phyloP scores from a whole-genome alignment of 2,888 invertebrate species.

The Maniola hyperantus region DNA sequence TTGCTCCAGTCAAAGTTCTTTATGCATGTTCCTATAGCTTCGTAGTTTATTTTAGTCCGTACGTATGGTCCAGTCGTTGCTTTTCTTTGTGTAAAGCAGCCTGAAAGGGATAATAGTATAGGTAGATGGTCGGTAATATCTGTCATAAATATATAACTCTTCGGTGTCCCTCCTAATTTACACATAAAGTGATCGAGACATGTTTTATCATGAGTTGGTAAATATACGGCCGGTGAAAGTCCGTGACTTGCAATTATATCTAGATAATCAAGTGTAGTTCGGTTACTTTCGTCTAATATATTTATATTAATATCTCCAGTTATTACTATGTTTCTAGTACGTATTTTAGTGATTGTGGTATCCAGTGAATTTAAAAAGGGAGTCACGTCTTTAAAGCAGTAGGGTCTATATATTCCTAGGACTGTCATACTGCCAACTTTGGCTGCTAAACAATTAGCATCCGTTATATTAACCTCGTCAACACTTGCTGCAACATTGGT shows the following conservation, averaged over 20 bases:
- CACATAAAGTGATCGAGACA: no score
- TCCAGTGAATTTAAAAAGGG: constrained; percentile 8
- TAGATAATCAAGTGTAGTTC: no score
- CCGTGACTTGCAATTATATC: no score
- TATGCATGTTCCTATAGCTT: neutral
- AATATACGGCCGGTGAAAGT: no score
- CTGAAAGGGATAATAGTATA: neutral
- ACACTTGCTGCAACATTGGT: no score
- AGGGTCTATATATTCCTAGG: constrained; percentile 12
- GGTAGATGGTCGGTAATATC: constrained; percentile 1
- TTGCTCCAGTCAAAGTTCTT: neutral
- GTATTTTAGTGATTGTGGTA: neutral
- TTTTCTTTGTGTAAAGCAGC: no score
- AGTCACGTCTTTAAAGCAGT: constrained; percentile 1
- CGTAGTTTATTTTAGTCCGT: neutral
- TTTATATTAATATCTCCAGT: constrained; percentile 15
- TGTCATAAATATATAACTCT: neutral
- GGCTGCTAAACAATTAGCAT: constrained; percentile 11
- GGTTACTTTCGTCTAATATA: no score
- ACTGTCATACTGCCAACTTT: neutral
- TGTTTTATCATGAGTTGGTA: no score
- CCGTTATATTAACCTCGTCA: neutral
- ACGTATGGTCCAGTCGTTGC: no score
- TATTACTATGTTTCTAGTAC: constrained; percentile 5
- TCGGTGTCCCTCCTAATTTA: neutral